Conservation (phyloP, 2,797 vertebrate genomes). For the Onychomys leucogaster region DNA sequence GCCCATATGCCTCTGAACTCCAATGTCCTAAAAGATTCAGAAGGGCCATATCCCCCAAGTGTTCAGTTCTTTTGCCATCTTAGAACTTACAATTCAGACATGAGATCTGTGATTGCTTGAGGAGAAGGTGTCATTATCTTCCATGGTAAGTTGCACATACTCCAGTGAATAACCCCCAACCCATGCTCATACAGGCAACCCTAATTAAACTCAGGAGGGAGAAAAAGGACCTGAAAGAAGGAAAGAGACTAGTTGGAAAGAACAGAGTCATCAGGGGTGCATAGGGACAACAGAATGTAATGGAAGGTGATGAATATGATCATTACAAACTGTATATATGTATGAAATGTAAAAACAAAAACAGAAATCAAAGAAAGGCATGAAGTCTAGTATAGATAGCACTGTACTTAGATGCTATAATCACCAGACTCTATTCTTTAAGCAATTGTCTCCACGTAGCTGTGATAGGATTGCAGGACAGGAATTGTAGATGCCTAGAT, state of each 20-base stretch:
- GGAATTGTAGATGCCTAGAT: background rate
- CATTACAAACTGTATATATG: background rate
- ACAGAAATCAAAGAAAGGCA: background rate
- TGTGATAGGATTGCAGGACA: background rate
- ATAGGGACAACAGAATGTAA: background rate
- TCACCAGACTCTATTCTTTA: background rate
- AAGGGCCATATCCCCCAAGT: background rate
- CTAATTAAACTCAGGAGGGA: background rate
- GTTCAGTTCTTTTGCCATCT: background rate
- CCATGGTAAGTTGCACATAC: background rate
- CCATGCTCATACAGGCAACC: background rate
- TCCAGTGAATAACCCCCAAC: background rate
- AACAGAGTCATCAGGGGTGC: background rate
- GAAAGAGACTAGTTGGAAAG: background rate
- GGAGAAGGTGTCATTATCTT: background rate
- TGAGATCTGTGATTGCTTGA: background rate
- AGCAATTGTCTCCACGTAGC: background rate
- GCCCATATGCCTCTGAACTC: background rate
- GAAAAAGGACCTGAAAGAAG: background rate
- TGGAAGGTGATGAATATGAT: background rate
- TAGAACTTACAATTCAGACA: constrained; percentile 10
- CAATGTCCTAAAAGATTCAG: background rate
- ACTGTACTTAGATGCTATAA: background rate
- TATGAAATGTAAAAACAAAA: background rate
- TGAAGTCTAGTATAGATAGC: background rate